Evolutionary conservation across 2,113 vertebrate species (phyloP).

Genomic region (Leucopsar rothschildi): DNA sequence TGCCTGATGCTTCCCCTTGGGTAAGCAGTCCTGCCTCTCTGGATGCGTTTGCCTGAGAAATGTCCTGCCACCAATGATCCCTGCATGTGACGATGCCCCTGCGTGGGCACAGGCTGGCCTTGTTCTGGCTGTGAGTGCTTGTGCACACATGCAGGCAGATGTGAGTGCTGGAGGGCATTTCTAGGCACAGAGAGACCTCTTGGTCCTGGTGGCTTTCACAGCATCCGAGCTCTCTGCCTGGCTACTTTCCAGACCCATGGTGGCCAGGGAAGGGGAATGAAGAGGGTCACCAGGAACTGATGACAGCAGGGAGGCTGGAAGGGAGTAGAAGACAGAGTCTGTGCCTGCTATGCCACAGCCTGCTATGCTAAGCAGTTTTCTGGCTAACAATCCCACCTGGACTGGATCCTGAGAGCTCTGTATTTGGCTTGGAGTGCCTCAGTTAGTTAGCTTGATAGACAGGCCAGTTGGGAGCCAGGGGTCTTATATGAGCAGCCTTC

Average conservation of each 20-base stretch:
- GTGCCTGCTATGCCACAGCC: background rate
- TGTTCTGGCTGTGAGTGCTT: background rate
- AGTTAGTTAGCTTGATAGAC: background rate
- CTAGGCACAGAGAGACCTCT: background rate
- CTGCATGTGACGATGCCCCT: fast-evolving
- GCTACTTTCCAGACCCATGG: background rate
- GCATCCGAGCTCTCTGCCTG: background rate
- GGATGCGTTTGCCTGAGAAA: background rate
- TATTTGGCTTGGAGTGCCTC: fast-evolving
- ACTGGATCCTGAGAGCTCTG: background rate
- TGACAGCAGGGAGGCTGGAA: background rate
- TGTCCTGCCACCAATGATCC: fast-evolving
- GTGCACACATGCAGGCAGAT: fast-evolving
- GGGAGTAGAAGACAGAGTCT: background rate
- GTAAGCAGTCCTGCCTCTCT: background rate
- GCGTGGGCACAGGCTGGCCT: background rate
- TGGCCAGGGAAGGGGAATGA: background rate
- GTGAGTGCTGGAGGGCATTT: background rate
- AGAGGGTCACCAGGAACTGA: background rate
- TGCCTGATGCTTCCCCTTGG: background rate
- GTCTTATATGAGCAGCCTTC: background rate
- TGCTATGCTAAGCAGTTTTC: background rate
- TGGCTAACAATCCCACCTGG: background rate
- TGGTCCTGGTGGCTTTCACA: background rate
- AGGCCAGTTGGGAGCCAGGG: background rate